phyloP scores from a whole-genome alignment of 2,888 invertebrate genomes.

The Drosophila buzzatii region DNA sequence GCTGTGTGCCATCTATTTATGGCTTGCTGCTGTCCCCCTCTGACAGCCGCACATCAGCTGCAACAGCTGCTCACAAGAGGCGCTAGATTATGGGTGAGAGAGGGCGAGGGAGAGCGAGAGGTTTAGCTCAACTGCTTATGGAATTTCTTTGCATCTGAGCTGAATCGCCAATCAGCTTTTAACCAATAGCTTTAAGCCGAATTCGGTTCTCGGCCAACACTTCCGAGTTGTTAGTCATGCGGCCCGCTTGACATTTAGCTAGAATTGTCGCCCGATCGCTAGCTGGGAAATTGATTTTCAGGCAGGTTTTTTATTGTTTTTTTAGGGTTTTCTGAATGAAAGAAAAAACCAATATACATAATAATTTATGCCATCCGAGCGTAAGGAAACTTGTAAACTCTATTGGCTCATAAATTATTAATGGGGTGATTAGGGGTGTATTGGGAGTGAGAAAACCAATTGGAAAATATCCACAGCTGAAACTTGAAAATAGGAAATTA shows the following conservation, averaged over 20 bases:
- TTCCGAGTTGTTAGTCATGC: slow-evolving; percentile 65
- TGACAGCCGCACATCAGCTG: slow-evolving; percentile 9
- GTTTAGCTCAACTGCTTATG: slow-evolving; percentile 34
- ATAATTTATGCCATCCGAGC: neutral
- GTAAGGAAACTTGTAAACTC: slow-evolving; percentile 15
- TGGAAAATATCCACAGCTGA: slow-evolving; percentile 11
- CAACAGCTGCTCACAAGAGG: slow-evolving; percentile 9
- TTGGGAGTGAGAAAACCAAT: neutral
- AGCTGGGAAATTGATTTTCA: slow-evolving; percentile 20
- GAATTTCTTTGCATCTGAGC: slow-evolving; percentile 37
- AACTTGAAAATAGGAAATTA: slow-evolving; percentile 14
- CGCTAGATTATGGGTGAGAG: neutral
- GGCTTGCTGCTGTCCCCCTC: slow-evolving; percentile 4
- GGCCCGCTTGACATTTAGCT: slow-evolving; percentile 40
- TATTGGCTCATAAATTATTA: slow-evolving; percentile 18
- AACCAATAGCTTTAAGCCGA: slow-evolving; percentile 40
- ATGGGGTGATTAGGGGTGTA: neutral
- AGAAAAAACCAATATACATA: slow-evolving; percentile 2
- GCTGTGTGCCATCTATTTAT: slow-evolving; percentile 15
- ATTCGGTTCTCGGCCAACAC: slow-evolving; percentile 48
- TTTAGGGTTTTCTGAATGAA: slow-evolving; percentile 9
- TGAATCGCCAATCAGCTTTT: slow-evolving; percentile 43
- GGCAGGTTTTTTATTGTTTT: neutral
- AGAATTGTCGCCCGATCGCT: slow-evolving; percentile 38
- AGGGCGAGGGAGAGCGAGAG: neutral